Evolutionary conservation across 37 sponge, comb jelly and placozoan genomes (phyloP), one percentile per base, ranked within the genome.

Genomic region (Aplysina aerophoba): DNA sequence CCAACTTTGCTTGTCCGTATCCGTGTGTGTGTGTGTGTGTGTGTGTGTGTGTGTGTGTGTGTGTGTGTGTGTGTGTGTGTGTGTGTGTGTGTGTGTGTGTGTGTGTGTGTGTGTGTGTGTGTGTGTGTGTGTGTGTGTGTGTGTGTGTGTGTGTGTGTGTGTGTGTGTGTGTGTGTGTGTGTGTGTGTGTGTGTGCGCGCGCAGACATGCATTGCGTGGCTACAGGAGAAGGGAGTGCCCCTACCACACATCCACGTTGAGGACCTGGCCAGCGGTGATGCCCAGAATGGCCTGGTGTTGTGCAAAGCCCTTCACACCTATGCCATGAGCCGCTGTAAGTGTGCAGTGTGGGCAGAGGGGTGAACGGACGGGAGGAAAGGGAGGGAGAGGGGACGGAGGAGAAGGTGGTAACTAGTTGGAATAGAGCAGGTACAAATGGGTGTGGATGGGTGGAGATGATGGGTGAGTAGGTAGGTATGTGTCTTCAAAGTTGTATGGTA

Each of bases 1-100:
- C n/a, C n/a, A n/a, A n/a, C n/a, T n/a, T n/a, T n/a, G n/a, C n/a
- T n/a, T n/a, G n/a, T n/a, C n/a, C n/a, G n/a, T n/a, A n/a, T n/a
- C n/a, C n/a, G n/a, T n/a, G n/a, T n/a, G 37, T 89, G 87, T 44
- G 33, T 84, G 91, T 90, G 21, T 55, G 75, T 79, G 54, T 35
- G 80, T 79, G 54, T 79, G 80, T 73, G 34, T 73, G 75, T 73
- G 34, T 73, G 75, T 73, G 34, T 73, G 75, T 31, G 73, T 34
- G 25, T 39, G 3, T 83, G 72, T 50, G 21, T 40, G 35, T 31
- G 11, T 41, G 73, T 39, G 6, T 5, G 21, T 40, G 34, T 68
- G 72, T 84, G 20, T 41, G 8, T 35, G 53, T 83, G 13, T n/a
- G 50, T 66, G 11, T 83, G 53, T 1, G 12, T 64, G 44, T 39